Conservation (phyloP, 1,140 invertebrate species). For the Drosophila leontia region DNA sequence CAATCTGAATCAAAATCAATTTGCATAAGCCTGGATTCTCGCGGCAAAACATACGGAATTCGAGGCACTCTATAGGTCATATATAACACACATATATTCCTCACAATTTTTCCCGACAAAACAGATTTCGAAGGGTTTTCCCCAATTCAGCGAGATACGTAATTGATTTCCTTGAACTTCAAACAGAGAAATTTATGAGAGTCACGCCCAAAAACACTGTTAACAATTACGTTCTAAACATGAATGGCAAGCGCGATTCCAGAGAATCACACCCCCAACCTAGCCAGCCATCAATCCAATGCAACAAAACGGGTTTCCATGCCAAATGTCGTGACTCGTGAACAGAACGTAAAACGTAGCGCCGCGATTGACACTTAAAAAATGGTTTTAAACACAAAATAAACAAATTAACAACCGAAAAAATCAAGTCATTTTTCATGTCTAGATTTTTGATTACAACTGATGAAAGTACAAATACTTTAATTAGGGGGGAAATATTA, state of each 20-base stretch:
- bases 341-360: slow-evolving; percentile 26
- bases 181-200: slow-evolving; percentile 32
- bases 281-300: neutral
- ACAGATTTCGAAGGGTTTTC: slow-evolving; percentile 21
- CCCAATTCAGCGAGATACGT: slow-evolving; percentile 8
- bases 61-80: neutral
- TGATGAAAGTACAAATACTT: neutral
- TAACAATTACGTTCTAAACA: slow-evolving; percentile 34
- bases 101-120: slow-evolving; percentile 1
- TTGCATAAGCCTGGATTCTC: slow-evolving; percentile 48
- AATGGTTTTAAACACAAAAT: neutral
- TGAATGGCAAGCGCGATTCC: slow-evolving; percentile 64
- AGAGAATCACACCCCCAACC: slow-evolving; percentile 35
- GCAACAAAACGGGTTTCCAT: slow-evolving; percentile 16
- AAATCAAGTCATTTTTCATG: slow-evolving; percentile 7
- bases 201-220: slow-evolving; percentile 40
- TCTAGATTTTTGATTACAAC: neutral
- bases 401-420: neutral
- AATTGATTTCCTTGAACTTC: slow-evolving; percentile 48
- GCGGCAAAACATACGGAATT: neutral
- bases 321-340: slow-evolving; percentile 59
- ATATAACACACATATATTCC: neutral
- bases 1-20: slow-evolving; percentile 50
- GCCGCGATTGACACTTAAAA: slow-evolving; percentile 14
- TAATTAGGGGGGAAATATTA: too few relatives aligned